Evolutionary conservation across 2,888 invertebrate species (phyloP).

Genomic region (Xanthorhoe designata): DNA sequence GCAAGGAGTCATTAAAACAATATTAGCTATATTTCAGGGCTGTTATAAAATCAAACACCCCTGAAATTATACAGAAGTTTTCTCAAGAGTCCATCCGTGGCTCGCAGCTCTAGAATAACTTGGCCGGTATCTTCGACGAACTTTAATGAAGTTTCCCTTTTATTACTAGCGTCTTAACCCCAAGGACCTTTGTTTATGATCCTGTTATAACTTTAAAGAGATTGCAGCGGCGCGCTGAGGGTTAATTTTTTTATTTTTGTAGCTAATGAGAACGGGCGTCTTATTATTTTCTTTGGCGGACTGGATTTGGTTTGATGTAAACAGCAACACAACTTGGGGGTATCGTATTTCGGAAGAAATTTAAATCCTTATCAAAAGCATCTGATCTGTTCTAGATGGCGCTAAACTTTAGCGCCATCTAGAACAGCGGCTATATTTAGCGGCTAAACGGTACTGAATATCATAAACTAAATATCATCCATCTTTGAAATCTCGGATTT

Average conservation of each 20-base stretch:
- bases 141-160: constrained; percentile 80
- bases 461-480: too few relatives aligned
- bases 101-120: constrained; percentile 62
- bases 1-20: too few relatives aligned
- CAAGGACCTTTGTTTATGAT: constrained; percentile 77
- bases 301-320: constrained; percentile 28
- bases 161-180: constrained; percentile 71
- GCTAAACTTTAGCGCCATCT: too few relatives aligned
- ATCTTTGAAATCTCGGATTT: too few relatives aligned
- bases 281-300: constrained; percentile 42
- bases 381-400: too few relatives aligned
- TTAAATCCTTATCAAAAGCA: too few relatives aligned
- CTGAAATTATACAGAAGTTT: constrained; percentile 18
- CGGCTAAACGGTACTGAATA: too few relatives aligned
- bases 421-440: too few relatives aligned
- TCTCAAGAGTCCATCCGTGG: constrained; percentile 45
- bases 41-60: constrained; percentile 5
- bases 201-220: constrained; percentile 77
- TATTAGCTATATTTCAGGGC: background rate
- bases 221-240: constrained; percentile 58
- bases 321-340: constrained; percentile 12
- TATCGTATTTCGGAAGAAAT: background rate
- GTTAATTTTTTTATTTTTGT: constrained; percentile 55
- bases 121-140: constrained; percentile 70
- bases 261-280: constrained; percentile 49